Base-by-base conservation (phyloP, 2,888 invertebrate species). In the Rhogogaster chlorosoma region DNA sequence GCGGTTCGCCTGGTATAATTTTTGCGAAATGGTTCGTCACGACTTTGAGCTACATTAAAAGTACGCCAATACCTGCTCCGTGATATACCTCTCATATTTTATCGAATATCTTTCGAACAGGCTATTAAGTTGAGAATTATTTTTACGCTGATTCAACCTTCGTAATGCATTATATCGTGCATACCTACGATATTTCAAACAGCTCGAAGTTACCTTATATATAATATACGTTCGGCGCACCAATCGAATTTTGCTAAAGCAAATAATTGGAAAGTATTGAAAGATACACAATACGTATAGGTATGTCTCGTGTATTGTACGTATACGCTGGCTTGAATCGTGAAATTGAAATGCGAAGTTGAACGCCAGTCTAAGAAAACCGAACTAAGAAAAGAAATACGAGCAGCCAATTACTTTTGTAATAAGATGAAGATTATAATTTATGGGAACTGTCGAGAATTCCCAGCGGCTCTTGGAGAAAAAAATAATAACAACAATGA, bases 1-100 rank as follows among this genome's bases (percentile, higher is more conserved):
- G 57, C 78, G 36, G 61, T 61, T 61, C 22, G 61, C 80, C 26
- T 57, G 61, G 57, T 80, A 18, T 80, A 80, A 80, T 80, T 80
- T 80, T 80, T 80, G 57, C 38, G 80, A 80, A 80, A 80, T 57
- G 36, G 57, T 61, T 57, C 80, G 61, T 80, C 80, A 80, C 80
- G 80, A 80, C 80, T 80, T 61, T 61, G 80, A 80, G 80, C 80
- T 36, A 61, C 49, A 80, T 80, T 80, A 80, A 80, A 80, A 80
- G 80, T 61, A 80, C 80, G 80, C 80, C 80, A 80, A 80, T 80
- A 57, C 80, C 80, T 80, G 61, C 80, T n/a, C 38, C 61, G 22
- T 61, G 57, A 80, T 80, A 80, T 57, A 80, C 80, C 80, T 80
- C 29, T 80, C 57, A 61, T 80, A 57, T 80, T 61, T 80, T 38